Conservation (phyloP, 2,113 vertebrate genomes). For the Chloroceryle aenea region DNA sequence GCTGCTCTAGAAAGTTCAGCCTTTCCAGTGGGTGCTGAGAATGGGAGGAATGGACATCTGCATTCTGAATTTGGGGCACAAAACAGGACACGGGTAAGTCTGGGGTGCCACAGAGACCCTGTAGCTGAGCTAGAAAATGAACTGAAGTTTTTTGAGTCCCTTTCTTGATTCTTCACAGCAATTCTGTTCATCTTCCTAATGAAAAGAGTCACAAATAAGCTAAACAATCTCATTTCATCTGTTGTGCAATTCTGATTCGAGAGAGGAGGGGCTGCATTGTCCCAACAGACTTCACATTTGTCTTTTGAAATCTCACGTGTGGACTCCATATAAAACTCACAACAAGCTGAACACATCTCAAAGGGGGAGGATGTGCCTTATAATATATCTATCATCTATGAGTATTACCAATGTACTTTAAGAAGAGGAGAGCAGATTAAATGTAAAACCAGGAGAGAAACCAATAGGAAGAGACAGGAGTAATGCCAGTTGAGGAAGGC, state of each 20-base stretch:
- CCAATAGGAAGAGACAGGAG: not conserved
- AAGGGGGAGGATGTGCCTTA: not conserved
- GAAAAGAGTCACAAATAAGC: not conserved
- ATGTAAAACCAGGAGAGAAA: not conserved
- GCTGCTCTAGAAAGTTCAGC: not conserved
- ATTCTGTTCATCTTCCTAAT: not conserved
- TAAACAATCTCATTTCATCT: not conserved
- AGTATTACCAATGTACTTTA: not conserved
- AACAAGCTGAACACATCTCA: not conserved
- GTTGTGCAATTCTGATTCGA: not conserved
- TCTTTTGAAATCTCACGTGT: not conserved
- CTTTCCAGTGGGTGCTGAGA: not conserved
- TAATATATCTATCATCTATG: not conserved
- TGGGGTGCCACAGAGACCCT: not conserved
- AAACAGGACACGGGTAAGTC: fast-evolving
- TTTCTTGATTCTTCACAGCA: not conserved
- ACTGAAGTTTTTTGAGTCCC: not conserved
- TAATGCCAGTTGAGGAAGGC: fast-evolving
- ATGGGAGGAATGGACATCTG: not conserved
- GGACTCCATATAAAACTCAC: not conserved
- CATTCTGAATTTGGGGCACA: not conserved
- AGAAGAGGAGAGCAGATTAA: not conserved
- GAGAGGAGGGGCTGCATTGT: not conserved
- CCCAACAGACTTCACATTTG: not conserved
- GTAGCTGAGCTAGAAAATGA: not conserved